A percentile compares a stretch with the other conserved stretches of the same genome.
These are phyloP conservation scores for Crotalus tigris DNA, from an alignment of 2,113 vertebrate genomes.

Conservation along the genomic window DNA sequence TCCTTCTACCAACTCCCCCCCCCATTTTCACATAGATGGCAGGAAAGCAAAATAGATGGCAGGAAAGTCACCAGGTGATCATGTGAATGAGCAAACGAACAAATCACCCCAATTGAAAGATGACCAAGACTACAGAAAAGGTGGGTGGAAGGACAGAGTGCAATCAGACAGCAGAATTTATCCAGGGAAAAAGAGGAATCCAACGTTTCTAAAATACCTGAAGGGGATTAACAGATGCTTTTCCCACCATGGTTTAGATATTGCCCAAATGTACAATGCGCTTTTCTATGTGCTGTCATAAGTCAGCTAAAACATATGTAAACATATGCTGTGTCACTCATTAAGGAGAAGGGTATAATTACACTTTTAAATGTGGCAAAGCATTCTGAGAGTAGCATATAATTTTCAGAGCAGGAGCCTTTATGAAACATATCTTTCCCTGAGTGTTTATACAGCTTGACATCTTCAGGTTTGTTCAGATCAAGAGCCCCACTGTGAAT, in stretches of 20 bases:
- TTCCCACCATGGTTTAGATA: conserved; percentile 48
- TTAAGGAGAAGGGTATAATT: conserved; percentile 73
- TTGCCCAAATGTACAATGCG: conserved; percentile 52
- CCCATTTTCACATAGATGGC: not conserved
- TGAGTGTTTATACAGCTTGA: conserved; percentile 72
- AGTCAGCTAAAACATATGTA: conserved; percentile 73
- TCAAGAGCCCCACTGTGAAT: conserved; percentile 69
- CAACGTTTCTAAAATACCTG: conserved; percentile 36
- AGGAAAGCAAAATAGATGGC: not conserved
- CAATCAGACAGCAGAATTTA: conserved; percentile 25
- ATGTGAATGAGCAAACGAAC: not conserved
- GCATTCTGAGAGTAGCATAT: conserved; percentile 68
- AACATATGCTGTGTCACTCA: conserved; percentile 70
- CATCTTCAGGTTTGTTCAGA: conserved; percentile 69
- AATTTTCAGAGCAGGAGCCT: conserved; percentile 70
- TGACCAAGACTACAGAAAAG: not conserved
- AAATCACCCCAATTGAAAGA: not conserved
- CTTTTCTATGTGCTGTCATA: conserved; percentile 58
- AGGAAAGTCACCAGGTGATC: not conserved
- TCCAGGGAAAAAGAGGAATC: not conserved
- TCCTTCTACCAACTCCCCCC: not conserved
- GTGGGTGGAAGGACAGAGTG: not conserved
- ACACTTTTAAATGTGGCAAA: conserved; percentile 73
- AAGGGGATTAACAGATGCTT: conserved; percentile 45
- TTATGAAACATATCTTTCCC: conserved; percentile 64